These are phyloP conservation scores for Bemisia tabaci DNA, from an alignment of 1,140 invertebrate species.

Conservation along the genomic window DNA sequence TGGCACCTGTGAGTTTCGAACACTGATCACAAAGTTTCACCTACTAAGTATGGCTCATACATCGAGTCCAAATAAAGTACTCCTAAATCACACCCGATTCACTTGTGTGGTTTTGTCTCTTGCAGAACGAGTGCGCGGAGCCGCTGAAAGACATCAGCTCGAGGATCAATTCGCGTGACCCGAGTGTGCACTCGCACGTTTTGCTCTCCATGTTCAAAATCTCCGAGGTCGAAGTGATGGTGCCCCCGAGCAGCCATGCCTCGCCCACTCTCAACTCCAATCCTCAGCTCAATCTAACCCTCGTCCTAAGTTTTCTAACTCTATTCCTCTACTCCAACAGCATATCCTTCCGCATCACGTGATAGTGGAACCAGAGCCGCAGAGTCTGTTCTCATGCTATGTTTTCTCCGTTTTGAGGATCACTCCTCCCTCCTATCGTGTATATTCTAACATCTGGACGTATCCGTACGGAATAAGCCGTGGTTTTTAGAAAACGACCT, in stretches of 20 bases:
- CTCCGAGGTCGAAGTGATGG: slow-evolving; percentile 69
- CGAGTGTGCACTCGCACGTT: slow-evolving; percentile 69
- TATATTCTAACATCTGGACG: too few species aligned
- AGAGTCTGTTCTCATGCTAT: too few species aligned
- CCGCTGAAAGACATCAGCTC: slow-evolving; percentile 63
- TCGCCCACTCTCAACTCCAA: not conserved
- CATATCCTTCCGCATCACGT: not conserved
- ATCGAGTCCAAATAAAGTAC: too few species aligned
- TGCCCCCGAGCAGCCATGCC: slow-evolving; percentile 24
- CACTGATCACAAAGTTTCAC: too few species aligned
- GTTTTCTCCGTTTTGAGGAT: too few species aligned
- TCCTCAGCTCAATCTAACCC: not conserved
- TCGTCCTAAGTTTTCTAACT: not conserved
- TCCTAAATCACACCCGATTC: too few species aligned
- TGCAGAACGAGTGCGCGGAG: slow-evolving; percentile 68
- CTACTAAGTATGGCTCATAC: too few species aligned
- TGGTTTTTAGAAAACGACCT: too few species aligned
- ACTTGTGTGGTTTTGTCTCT: too few species aligned
- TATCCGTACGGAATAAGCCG: too few species aligned
- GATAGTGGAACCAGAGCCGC: not conserved
- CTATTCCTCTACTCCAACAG: not conserved
- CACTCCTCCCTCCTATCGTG: too few species aligned
- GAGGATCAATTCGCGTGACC: slow-evolving; percentile 68
- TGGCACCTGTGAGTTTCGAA: too few species aligned
- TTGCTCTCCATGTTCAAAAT: slow-evolving; percentile 80